A percentile compares a stretch with the other conserved stretches of the same genome.
Conservation (phyloP, 2,888 invertebrate genomes). For the Congeria kusceri region DNA sequence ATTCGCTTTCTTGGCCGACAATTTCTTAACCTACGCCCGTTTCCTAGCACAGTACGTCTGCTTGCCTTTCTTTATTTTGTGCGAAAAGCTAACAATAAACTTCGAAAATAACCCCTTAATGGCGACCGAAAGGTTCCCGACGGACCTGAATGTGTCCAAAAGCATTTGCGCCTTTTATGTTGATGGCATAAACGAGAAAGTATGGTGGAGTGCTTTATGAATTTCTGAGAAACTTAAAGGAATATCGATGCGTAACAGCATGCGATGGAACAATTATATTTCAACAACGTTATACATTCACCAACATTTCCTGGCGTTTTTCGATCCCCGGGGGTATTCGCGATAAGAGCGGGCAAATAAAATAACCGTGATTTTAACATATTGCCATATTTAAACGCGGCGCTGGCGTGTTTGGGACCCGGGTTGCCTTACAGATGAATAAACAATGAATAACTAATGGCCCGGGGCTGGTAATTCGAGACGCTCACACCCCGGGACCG, state of each 20-base stretch:
- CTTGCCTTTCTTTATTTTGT: constrained; percentile 68
- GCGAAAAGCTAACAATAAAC: constrained; percentile 67
- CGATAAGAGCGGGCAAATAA: constrained; percentile 36
- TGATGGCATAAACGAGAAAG: constrained; percentile 59
- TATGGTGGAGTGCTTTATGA: constrained; percentile 55
- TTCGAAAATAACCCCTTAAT: constrained; percentile 52
- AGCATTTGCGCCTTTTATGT: constrained; percentile 57
- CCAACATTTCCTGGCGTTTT: constrained; percentile 3
- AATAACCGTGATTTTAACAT: constrained; percentile 60
- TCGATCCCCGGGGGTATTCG: neutral
- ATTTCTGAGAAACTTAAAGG: constrained; percentile 55
- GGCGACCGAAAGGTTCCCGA: constrained; percentile 26
- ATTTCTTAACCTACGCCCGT: too few species aligned
- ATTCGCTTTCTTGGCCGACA: too few species aligned
- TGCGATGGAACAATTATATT: constrained; percentile 60
- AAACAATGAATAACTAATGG: constrained; percentile 32
- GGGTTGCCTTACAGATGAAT: constrained; percentile 19
- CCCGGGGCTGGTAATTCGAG: neutral
- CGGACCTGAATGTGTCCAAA: constrained; percentile 53
- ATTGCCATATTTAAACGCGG: constrained; percentile 50
- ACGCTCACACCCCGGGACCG: too few species aligned
- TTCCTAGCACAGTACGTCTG: constrained; percentile 12
- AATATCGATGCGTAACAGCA: constrained; percentile 55
- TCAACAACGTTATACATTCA: constrained; percentile 44
- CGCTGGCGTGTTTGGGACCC: constrained; percentile 23